Base-by-base conservation (phyloP, 2,113 vertebrate species). In the Cochlearius cochlearius region DNA sequence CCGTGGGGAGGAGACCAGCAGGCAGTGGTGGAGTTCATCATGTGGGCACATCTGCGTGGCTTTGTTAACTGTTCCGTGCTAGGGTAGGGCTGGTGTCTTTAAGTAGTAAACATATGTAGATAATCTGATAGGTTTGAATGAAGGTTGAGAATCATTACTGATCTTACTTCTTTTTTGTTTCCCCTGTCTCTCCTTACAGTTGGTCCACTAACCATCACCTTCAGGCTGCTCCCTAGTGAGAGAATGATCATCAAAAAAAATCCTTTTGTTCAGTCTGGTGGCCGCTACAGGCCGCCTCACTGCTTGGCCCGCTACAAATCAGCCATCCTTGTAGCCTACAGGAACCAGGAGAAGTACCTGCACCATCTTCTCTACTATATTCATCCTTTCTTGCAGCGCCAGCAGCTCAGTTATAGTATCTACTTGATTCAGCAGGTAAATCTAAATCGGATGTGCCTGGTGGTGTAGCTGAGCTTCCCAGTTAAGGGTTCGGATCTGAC, bases 391-490 rank as follows among this genome's bases (percentile, higher is more conserved):
- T 81, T 98, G 80, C 98, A 98, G 88, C 96, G 98, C 49, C 98
- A 98, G 89, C 98, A 98, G 96, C 98, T 98, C 88, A 92, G 82
- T 52, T 98, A 98, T 87, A 90, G 94, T 4, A 94, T 98, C 91
- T 98, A 98, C 77, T 87, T 98, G 87, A 98, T 98, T 76, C 95
- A 98, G 83, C 98, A 98, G 98, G 98, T 98, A 97, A 96, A 66
- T 17, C 19, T 23, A 66, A 80, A 58, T 34, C 26, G 15, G 4
- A 34, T 36, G 12, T 68, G 45, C 34, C 49, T 67, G 12, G 67
- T 80, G 53, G 60, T 12, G 15, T 22, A 41, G 38, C 43, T 45
- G 47, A 39, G 39, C n/a, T 81, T 41, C 59, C 56, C 41, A 21
- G 34, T 19, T 64, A 56, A 10, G 45, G 29, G 11, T 32, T 62